These are phyloP conservation scores for Cryptomyrus ogoouensis DNA, from an alignment of 2,113 vertebrate species.

Conservation along the genomic window DNA sequence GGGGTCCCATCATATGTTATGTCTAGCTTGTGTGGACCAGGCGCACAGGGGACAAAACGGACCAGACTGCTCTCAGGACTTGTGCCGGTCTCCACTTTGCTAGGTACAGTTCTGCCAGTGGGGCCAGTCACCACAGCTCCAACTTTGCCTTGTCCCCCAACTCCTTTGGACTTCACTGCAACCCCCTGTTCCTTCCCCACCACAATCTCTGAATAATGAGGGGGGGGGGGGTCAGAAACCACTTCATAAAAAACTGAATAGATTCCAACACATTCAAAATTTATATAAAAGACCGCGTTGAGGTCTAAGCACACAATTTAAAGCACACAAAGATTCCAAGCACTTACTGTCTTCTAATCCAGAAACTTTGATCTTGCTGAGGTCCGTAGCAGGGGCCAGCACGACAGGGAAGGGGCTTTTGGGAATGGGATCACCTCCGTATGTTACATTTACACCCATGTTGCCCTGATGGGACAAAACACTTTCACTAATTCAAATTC, in stretches of 20 bases:
- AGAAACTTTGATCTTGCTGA: constrained; percentile 78
- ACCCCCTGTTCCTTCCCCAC: constrained; percentile 83
- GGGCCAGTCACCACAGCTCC: constrained; percentile 72
- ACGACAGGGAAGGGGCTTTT: constrained; percentile 79
- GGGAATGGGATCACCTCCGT: constrained; percentile 78
- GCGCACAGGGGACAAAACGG: constrained; percentile 70
- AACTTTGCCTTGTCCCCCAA: constrained; percentile 85
- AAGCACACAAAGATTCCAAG: background rate
- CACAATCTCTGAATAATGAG: constrained; percentile 64
- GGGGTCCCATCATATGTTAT: constrained; percentile 70
- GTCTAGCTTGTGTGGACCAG: constrained; percentile 63
- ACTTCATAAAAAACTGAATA: background rate
- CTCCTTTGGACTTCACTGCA: constrained; percentile 79
- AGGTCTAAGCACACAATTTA: background rate
- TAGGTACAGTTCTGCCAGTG: constrained; percentile 63
- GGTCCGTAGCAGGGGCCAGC: constrained; percentile 72
- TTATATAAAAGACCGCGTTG: background rate
- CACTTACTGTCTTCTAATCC: constrained; percentile 78
- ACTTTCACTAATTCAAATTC: background rate
- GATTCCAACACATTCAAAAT: background rate
- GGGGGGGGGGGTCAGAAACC: background rate
- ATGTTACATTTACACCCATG: constrained; percentile 74
- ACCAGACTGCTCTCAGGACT: constrained; percentile 65
- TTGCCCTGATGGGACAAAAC: constrained; percentile 61
- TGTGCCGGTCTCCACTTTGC: constrained; percentile 79